phyloP scores from a whole-genome alignment of 2,888 invertebrate genomes.

The Polymixis flavicincta region DNA sequence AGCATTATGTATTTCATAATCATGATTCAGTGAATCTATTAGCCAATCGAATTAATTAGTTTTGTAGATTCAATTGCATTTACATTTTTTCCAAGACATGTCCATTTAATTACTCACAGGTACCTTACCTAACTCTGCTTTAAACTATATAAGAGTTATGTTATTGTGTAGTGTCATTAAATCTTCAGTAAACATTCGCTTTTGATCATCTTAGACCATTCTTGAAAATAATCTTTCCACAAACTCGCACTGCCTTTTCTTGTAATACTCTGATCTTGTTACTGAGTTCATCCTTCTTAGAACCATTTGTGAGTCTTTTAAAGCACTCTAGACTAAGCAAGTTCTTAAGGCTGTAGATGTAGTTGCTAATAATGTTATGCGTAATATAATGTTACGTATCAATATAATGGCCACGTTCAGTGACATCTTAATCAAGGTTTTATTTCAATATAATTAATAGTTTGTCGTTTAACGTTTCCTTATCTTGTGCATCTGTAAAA shows the following conservation, averaged over 20 bases:
- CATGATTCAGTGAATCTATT: not conserved
- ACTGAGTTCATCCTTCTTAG: not conserved
- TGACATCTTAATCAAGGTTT: conserved; percentile 29
- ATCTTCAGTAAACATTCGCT: not conserved
- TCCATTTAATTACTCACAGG: not conserved
- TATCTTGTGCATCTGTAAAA: conserved; percentile 10
- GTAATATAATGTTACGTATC: not conserved
- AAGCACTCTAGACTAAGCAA: not conserved
- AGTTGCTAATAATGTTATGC: not conserved
- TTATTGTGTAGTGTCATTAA: not conserved
- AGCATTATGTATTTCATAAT: conserved; percentile 3
- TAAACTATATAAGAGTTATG: not conserved
- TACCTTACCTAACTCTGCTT: no score
- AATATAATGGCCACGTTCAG: conserved; percentile 9
- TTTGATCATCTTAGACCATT: not conserved
- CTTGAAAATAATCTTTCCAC: not conserved
- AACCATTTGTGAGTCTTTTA: not conserved
- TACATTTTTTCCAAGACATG: not conserved
- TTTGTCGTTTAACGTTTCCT: conserved; percentile 14
- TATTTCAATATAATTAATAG: conserved; percentile 33
- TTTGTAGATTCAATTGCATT: not conserved
- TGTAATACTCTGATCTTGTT: not conserved
- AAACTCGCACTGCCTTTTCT: not conserved
- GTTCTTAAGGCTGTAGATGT: not conserved
- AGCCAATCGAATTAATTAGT: no score